Evolutionary conservation across 2,113 vertebrate genomes (phyloP).

Genomic region (Arothron firmamentum): DNA sequence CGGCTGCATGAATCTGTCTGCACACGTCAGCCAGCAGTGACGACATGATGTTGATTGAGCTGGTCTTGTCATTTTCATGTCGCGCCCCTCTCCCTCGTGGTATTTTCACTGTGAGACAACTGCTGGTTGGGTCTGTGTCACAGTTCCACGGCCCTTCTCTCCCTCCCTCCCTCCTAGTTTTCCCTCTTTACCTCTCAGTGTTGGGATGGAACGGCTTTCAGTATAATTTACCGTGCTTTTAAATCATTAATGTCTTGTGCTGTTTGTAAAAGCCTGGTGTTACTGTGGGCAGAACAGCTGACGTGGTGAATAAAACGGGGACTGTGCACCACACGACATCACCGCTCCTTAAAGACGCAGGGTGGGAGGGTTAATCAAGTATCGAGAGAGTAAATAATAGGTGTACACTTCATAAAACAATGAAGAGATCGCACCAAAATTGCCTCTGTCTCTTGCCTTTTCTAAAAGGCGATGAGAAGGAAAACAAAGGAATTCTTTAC

Average conservation of each 20-base stretch:
- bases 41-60: constrained; percentile 80
- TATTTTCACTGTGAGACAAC: constrained; percentile 67
- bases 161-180: constrained; percentile 16
- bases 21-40: constrained; percentile 72
- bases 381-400: constrained; percentile 41
- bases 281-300: constrained; percentile 55
- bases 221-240: constrained; percentile 74
- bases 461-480: constrained; percentile 63
- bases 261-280: constrained; percentile 61
- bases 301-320: constrained; percentile 48
- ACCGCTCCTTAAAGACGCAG: constrained; percentile 24
- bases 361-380: no score
- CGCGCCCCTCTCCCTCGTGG: constrained; percentile 66
- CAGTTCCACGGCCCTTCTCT: constrained; percentile 32
- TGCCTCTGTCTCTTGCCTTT: constrained; percentile 52
- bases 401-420: constrained; percentile 69
- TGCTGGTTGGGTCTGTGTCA: constrained; percentile 70
- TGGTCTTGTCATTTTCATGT: constrained; percentile 71
- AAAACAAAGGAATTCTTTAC: constrained; percentile 73
- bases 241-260: constrained; percentile 73
- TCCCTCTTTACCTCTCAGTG: constrained; percentile 30
- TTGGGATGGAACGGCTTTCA: constrained; percentile 68
- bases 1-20: constrained; percentile 71
- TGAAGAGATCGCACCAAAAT: constrained; percentile 57
- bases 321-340: constrained; percentile 40